These are phyloP conservation scores for Bombus confusus DNA, from an alignment of 1,140 invertebrate species.

Conservation along the genomic window DNA sequence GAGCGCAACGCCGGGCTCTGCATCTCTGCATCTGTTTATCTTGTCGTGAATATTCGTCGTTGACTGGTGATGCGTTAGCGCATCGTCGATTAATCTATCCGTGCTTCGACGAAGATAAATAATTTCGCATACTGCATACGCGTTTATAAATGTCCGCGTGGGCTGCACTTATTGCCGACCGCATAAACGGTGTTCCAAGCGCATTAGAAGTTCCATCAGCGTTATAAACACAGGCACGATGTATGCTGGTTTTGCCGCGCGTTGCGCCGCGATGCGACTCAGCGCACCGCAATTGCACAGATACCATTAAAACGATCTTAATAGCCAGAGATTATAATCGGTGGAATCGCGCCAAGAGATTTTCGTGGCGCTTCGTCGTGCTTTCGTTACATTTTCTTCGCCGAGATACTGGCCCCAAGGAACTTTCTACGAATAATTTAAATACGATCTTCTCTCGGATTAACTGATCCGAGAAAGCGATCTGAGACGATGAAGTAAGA, in stretches of 20 bases:
- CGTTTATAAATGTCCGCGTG: conserved; percentile 27
- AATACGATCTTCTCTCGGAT: background rate
- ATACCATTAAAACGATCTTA: conserved; percentile 32
- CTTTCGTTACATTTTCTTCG: background rate
- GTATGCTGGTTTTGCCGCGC: background rate
- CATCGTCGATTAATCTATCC: conserved; percentile 22
- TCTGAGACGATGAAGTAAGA: background rate
- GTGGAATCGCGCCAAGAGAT: background rate
- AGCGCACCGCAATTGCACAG: conserved; percentile 13
- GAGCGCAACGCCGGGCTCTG: no score
- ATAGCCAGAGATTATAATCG: conserved; percentile 17
- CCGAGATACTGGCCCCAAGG: background rate
- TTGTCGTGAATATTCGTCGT: no score
- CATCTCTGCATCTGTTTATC: no score
- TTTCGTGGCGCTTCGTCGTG: background rate
- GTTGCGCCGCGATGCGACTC: background rate
- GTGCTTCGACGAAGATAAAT: conserved; percentile 40
- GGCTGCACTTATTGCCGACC: conserved; percentile 38
- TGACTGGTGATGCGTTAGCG: background rate
- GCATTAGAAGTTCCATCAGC: conserved; percentile 57
- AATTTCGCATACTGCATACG: conserved; percentile 22
- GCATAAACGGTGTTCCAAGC: conserved; percentile 53
- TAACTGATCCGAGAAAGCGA: no score
- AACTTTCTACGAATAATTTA: background rate
- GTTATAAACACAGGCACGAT: conserved; percentile 55